phyloP scores from a whole-genome alignment of 1,140 invertebrate species.

The Zaprionus davidi region DNA sequence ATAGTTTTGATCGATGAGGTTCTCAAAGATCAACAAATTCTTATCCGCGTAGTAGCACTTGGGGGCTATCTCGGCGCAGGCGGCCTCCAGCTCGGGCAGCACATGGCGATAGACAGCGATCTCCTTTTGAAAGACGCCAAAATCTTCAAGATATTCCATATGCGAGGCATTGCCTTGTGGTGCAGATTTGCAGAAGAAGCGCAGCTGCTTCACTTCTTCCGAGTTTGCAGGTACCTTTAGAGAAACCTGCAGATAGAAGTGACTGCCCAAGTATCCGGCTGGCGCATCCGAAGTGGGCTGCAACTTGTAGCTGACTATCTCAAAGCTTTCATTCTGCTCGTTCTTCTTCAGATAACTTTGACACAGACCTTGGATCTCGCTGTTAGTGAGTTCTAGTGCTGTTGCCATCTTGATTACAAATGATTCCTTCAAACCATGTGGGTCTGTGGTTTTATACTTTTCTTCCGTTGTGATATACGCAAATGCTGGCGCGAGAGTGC shows the following conservation, averaged over 20 bases:
- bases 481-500: conserved; percentile 6
- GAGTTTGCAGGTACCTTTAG: conserved; percentile 32
- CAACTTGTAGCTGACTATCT: conserved; percentile 67
- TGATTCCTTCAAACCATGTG: conserved; percentile 27
- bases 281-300: conserved; percentile 72
- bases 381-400: conserved; percentile 84
- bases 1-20: conserved; percentile 83
- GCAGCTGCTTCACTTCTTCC: conserved; percentile 50
- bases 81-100: conserved; percentile 72
- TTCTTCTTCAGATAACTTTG: conserved; percentile 83
- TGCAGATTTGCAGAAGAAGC: conserved; percentile 85
- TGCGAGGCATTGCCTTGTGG: conserved; percentile 80
- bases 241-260: conserved; percentile 76
- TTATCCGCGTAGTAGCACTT: conserved; percentile 84
- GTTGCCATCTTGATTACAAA: conserved; percentile 81
- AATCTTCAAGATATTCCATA: conserved; percentile 84
- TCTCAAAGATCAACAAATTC: conserved; percentile 85
- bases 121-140: conserved; percentile 85
- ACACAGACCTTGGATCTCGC: conserved; percentile 84
- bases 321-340: conserved; percentile 53
- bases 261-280: conserved; percentile 85
- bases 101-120: conserved; percentile 84
- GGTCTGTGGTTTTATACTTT: conserved; percentile 45
- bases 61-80: conserved; percentile 70
- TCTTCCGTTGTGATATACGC: neutral